phyloP scores from a whole-genome alignment of 2,113 vertebrate species.

The Carlito syrichta region DNA sequence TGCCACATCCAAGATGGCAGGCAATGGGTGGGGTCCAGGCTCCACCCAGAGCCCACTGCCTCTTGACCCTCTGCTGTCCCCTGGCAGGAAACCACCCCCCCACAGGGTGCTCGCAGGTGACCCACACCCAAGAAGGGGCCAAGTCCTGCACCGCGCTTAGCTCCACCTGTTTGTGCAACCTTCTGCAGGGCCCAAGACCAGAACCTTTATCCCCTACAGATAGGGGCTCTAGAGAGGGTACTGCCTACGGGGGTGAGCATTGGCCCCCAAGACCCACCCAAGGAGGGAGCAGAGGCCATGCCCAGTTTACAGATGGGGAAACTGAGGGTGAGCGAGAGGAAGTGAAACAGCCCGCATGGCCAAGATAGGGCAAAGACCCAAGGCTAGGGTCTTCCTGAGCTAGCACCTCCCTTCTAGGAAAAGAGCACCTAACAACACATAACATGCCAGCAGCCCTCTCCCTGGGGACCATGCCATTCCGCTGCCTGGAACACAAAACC shows the following conservation, averaged over 20 bases:
- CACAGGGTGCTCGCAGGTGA: background rate
- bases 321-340: background rate
- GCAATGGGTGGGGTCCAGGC: fast-evolving
- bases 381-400: background rate
- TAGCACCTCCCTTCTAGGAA: background rate
- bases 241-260: background rate
- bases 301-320: background rate
- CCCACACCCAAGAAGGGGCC: background rate
- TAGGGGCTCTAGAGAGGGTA: fast-evolving
- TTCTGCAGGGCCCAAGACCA: background rate
- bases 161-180: background rate
- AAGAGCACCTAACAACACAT: fast-evolving
- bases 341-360: background rate
- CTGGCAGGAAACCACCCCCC: background rate
- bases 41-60: background rate
- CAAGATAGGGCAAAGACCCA: background rate
- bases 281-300: background rate
- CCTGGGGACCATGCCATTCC: fast-evolving
- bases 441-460: background rate
- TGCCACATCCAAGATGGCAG: background rate
- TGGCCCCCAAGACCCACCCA: background rate
- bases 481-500: too few species aligned
- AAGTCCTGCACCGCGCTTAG: background rate
- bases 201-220: background rate
- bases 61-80: conserved; percentile 31